Base-by-base conservation (phyloP, 2,888 invertebrate genomes). In the Carterocephalus palaemon region DNA sequence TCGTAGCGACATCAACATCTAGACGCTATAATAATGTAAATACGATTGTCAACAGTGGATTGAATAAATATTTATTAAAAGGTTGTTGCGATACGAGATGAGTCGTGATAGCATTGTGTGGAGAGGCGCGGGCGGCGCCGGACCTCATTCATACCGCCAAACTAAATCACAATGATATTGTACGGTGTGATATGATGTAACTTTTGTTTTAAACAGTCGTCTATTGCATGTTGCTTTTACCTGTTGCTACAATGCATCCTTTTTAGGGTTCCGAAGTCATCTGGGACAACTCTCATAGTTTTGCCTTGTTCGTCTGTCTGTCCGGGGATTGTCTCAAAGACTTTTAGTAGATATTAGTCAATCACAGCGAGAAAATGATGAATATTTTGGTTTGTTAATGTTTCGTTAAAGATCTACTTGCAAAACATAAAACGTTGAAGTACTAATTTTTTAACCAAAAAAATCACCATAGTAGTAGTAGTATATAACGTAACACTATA, bases 21-120 rank as follows among this genome's bases (percentile, higher is more conserved):
- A 56, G 64, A 59, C 68, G 69, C 70, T 78, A 51, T 50, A 66
- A 77, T 78, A 78, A 83, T 85, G 83, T 83, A 81, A 83, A 84
- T 83, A 80, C 70, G 67, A 76, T 81, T 84, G 84, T 84, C 83
- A 81, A 83, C 83, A 76, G 64, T 57, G 61, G 75, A 80, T 81
- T 76, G 77, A 77, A 85, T 85, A 83, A 83, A 84, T 85, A 84
- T 83, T 85, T 82, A 84, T 80, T 69, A 71, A 64, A 66, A 68
- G 67, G 73, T 64, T 60, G 63, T 64, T 59, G 57, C 52, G 48
- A 57, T 53, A 56, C 71, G 64, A 75, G 82, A 82, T 81, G 81
- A 76, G 82, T 73, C 70, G 57, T 65, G 64, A 58, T 59, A 59
- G 68, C 61, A 83, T 81, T 80, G 79, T 79, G 56, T 61, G 48